Conservation (phyloP, 2,113 vertebrate genomes). For the Anguilla rostrata region DNA sequence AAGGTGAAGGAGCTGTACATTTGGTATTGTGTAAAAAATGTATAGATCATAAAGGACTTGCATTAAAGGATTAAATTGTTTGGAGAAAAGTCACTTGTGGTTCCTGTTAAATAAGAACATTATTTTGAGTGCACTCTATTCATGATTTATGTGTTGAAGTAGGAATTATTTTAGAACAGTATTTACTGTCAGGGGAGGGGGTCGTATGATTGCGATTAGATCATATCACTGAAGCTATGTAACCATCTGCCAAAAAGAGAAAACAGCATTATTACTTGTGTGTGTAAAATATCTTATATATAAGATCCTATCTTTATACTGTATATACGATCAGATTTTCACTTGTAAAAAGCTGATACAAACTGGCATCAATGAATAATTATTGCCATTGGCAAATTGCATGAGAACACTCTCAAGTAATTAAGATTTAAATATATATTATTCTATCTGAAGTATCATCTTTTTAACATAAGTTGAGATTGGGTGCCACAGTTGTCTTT, state of each 20-base stretch:
- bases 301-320: background rate
- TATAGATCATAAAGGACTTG: conserved; percentile 21
- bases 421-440: conserved; percentile 62
- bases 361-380: conserved; percentile 46
- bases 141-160: conserved; percentile 34
- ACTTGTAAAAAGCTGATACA: conserved; percentile 30
- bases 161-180: conserved; percentile 35
- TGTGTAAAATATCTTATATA: conserved; percentile 35
- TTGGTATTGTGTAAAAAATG: conserved; percentile 29
- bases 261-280: conserved; percentile 40
- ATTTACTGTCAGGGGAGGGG: conserved; percentile 25
- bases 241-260: conserved; percentile 33
- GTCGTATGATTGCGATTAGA: conserved; percentile 35
- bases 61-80: conserved; percentile 21
- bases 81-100: conserved; percentile 34
- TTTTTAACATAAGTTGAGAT: conserved; percentile 73
- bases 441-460: conserved; percentile 59
- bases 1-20: conserved; percentile 25
- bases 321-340: conserved; percentile 25
- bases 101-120: conserved; percentile 36
- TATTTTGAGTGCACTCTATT: conserved; percentile 36
- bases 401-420: conserved; percentile 77
- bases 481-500: conserved; percentile 39
- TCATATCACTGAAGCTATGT: conserved; percentile 33
- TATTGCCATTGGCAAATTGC: conserved; percentile 71